Percentiles rank a stretch among this genome's conserved stretches.
Evolutionary conservation across 2,888 invertebrate genomes (phyloP).

Genomic region (Pseudococcus jackbeardsleyi): DNA sequence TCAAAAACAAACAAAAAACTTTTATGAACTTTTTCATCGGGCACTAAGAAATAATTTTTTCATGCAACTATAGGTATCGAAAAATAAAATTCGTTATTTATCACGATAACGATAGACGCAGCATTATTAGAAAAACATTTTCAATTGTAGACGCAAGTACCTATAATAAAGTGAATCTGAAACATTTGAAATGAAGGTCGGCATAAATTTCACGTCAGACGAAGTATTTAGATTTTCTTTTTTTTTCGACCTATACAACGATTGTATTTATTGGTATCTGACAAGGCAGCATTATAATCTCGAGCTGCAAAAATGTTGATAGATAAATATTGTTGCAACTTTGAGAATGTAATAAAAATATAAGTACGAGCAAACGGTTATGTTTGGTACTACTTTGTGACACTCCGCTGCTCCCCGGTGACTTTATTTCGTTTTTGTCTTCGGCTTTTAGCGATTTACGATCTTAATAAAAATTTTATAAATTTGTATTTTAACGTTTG

Average conservation of each 20-base stretch:
- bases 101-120: not conserved
- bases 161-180: not conserved
- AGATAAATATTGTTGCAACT: not conserved
- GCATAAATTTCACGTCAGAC: conserved; percentile 22
- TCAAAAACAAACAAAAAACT: conserved; percentile 51
- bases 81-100: not conserved
- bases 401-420: not conserved
- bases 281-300: conserved; percentile 2
- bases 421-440: conserved; percentile 17
- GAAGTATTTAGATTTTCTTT: not conserved
- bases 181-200: not conserved
- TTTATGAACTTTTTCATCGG: conserved; percentile 29
- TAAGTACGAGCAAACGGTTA: conserved; percentile 23
- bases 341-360: conserved; percentile 22
- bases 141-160: conserved; percentile 1
- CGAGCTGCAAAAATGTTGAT: not conserved
- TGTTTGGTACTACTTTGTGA: conserved; percentile 8
- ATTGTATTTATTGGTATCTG: conserved; percentile 22
- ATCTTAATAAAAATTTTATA: conserved; percentile 32
- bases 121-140: not conserved
- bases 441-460: conserved; percentile 38
- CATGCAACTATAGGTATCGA: not conserved
- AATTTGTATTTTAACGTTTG: conserved; percentile 14
- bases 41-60: not conserved
- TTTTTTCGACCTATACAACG: not conserved